Percentiles rank a stretch among this genome's conserved stretches.
Conservation (phyloP, 2,888 invertebrate species). For the Sericinus montela region DNA sequence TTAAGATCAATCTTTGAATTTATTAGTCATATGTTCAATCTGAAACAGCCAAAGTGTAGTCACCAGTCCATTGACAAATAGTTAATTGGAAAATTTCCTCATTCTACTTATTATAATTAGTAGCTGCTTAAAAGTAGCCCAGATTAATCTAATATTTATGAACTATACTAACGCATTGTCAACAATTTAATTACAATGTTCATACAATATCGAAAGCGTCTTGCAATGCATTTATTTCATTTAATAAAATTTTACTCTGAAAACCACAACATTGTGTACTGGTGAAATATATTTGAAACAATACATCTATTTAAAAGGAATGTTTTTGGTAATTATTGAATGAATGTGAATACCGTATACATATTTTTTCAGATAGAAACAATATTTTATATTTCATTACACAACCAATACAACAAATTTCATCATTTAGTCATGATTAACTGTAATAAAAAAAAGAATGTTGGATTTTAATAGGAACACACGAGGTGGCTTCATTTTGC, state of each 20-base stretch:
- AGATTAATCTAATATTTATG: slow-evolving; percentile 30
- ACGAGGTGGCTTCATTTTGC: slow-evolving; percentile 17
- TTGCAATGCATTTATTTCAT: slow-evolving; percentile 38
- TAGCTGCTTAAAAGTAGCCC: slow-evolving; percentile 33
- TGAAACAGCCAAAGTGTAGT: slow-evolving; percentile 4
- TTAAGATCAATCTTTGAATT: not conserved
- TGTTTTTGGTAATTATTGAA: slow-evolving; percentile 31
- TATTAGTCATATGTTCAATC: not conserved
- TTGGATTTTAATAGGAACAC: slow-evolving; percentile 17
- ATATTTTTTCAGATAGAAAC: slow-evolving; percentile 17
- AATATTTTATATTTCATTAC: slow-evolving; percentile 14
- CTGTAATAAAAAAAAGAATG: slow-evolving; percentile 3
- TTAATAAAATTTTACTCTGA: slow-evolving; percentile 26
- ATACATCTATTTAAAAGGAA: slow-evolving; percentile 38
- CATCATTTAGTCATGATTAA: slow-evolving; percentile 6
- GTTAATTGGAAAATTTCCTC: slow-evolving; percentile 19
- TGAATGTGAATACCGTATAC: slow-evolving; percentile 15
- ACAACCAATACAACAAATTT: slow-evolving; percentile 15
- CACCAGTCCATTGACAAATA: slow-evolving; percentile 9
- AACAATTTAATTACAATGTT: slow-evolving; percentile 43
- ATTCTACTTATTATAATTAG: slow-evolving; percentile 23
- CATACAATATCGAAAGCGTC: slow-evolving; percentile 44
- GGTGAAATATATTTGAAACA: slow-evolving; percentile 24
- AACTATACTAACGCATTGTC: slow-evolving; percentile 42
- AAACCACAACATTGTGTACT: slow-evolving; percentile 17